Percentiles rank a stretch among this genome's conserved stretches.
Evolutionary conservation across 2,797 vertebrate genomes (phyloP).

Genomic region (Vipera latastei): DNA sequence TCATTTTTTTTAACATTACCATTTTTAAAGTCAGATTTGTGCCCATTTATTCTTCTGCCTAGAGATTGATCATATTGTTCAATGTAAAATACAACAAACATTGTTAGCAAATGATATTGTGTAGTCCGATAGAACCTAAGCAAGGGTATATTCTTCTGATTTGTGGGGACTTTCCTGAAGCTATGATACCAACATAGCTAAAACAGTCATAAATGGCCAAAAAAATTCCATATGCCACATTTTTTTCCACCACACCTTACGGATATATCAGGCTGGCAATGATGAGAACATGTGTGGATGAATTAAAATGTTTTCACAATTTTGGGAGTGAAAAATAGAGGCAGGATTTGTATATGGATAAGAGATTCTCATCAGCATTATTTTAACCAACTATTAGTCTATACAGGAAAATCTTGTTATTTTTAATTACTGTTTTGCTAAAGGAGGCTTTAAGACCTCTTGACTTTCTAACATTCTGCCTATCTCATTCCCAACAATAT

Average conservation of each 20-base stretch:
- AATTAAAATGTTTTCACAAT: background rate
- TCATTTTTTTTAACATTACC: background rate
- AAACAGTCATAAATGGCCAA: background rate
- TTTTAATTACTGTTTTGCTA: background rate
- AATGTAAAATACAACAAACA: background rate
- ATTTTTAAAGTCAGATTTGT: background rate
- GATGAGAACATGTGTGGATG: background rate
- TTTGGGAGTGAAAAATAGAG: background rate
- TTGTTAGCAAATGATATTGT: background rate
- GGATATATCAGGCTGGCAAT: background rate
- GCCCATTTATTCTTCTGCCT: background rate
- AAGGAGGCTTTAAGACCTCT: background rate
- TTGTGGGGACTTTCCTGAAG: background rate
- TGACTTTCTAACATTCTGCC: background rate
- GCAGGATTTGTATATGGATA: background rate
- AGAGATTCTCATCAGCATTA: background rate
- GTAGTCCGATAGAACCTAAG: background rate
- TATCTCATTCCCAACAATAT: background rate
- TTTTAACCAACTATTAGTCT: background rate
- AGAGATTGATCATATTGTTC: background rate
- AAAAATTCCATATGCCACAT: background rate
- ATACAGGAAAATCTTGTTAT: background rate
- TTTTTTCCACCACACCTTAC: background rate
- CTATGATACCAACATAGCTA: background rate
- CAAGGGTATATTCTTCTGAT: background rate